Evolutionary conservation across 2,113 vertebrate species (phyloP), one percentile per base, ranked within the genome.

Genomic region (Chloebia gouldiae): DNA sequence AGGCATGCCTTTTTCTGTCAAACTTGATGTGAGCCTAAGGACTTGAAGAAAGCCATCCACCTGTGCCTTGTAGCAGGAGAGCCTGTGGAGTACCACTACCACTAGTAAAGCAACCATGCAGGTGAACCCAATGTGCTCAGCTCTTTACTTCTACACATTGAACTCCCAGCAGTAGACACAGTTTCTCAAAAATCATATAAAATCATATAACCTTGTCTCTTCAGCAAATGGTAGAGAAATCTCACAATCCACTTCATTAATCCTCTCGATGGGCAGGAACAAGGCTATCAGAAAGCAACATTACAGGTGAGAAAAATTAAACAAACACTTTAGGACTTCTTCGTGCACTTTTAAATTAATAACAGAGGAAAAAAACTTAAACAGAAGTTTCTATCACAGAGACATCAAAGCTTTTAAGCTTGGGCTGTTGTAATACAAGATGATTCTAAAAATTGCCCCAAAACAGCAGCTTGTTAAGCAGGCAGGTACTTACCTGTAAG

Each of bases 401-500:
- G 22, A 70, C 81, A 85, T 95, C 75, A 95, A 92, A 93, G 75
- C 35, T 93, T 85, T 69, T 80, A 73, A 90, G 42, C 35, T 30
- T 47, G 75, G 53, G 24, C 86, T 89, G 61, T 2, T 89, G 60
- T 61, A 95, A 93, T 66, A 49, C 30, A 82, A 85, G 49, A 80
- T 37, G 47, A 92, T 86, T 35, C 72, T 86, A 93, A 86, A 93
- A 66, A 70, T 65, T 82, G 51, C 71, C 63, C 39, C 39, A 54
- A 64, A 94, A 51, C 77, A 86, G 7, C 39, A 88, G 21, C 42
- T 93, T 75, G 79, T 80, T 94, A 87, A 77, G 63, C 81, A 95
- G 92, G 91, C 63, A 93, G 92, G 57, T 88, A 82, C 66, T 72
- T 57, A 90, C 89, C 93, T 87, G 78, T 50, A 77, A 83, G 75